These are phyloP conservation scores for Galago senegalensis DNA, from an alignment of 2,797 vertebrate species.

Conservation along the genomic window DNA sequence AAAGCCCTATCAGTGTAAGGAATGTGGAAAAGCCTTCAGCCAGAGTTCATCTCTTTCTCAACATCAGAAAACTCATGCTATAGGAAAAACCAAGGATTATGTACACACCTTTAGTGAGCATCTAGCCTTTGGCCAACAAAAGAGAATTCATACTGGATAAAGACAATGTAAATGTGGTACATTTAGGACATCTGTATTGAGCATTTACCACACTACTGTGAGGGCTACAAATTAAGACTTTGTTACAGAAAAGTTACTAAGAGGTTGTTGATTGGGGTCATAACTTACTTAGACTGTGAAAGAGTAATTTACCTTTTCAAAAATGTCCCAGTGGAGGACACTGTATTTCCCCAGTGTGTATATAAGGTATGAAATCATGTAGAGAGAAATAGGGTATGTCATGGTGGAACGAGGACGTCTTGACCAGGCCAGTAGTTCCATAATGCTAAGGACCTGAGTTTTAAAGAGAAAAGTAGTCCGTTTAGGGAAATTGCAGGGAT, in stretches of 20 bases:
- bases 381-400: neutral
- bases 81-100: conserved; percentile 63
- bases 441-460: neutral
- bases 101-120: conserved; percentile 62
- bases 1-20: conserved; percentile 78
- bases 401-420: neutral
- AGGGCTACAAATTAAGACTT: neutral
- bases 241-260: neutral
- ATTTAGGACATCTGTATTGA: neutral
- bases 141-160: conserved; percentile 80
- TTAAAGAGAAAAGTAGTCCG: neutral
- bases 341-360: conserved; percentile 6
- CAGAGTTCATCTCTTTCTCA: conserved; percentile 84
- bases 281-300: conserved; percentile 32
- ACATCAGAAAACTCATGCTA: conserved; percentile 81
- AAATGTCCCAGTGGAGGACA: neutral
- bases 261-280: neutral
- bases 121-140: conserved; percentile 64
- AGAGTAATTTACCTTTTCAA: neutral
- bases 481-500: neutral
- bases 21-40: conserved; percentile 83
- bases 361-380: neutral
- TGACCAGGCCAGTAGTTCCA: neutral
- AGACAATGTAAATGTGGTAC: neutral
- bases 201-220: neutral